Evolutionary conservation across 2,113 vertebrate species (phyloP).

Genomic region (Circaetus gallicus): DNA sequence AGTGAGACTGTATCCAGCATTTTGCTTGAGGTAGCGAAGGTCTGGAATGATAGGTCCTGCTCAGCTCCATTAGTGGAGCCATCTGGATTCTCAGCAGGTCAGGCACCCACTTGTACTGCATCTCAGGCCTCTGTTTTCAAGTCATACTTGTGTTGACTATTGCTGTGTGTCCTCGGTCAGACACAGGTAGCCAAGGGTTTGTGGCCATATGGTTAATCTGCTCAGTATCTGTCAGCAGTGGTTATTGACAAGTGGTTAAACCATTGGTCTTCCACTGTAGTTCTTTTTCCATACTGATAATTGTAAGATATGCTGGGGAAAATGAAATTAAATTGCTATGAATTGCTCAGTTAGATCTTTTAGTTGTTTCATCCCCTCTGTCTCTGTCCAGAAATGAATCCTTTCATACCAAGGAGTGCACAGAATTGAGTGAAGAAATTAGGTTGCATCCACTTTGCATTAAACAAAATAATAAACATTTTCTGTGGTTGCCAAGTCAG

Average conservation of each 20-base stretch:
- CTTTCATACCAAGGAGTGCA: background rate
- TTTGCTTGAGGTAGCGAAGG: background rate
- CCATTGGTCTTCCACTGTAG: background rate
- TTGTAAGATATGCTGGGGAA: background rate
- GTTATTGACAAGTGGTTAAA: background rate
- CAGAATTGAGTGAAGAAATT: background rate
- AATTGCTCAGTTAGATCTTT: background rate
- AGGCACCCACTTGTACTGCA: too few relatives aligned
- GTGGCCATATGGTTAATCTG: background rate
- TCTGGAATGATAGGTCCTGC: background rate
- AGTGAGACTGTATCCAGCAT: background rate
- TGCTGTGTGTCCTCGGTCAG: background rate
- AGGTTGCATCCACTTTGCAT: background rate
- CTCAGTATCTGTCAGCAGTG: too few relatives aligned
- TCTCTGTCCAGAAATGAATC: background rate
- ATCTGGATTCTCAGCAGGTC: background rate
- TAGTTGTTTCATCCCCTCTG: background rate
- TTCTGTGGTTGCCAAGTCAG: background rate
- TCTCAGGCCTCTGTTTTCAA: too few relatives aligned
- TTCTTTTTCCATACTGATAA: background rate
- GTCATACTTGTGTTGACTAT: fast-evolving
- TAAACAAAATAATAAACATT: background rate
- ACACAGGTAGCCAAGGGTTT: background rate
- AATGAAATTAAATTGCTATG: background rate
- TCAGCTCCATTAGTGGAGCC: background rate